Base-by-base conservation (phyloP, 2,113 vertebrate genomes). In the Synodontis membranacea region DNA sequence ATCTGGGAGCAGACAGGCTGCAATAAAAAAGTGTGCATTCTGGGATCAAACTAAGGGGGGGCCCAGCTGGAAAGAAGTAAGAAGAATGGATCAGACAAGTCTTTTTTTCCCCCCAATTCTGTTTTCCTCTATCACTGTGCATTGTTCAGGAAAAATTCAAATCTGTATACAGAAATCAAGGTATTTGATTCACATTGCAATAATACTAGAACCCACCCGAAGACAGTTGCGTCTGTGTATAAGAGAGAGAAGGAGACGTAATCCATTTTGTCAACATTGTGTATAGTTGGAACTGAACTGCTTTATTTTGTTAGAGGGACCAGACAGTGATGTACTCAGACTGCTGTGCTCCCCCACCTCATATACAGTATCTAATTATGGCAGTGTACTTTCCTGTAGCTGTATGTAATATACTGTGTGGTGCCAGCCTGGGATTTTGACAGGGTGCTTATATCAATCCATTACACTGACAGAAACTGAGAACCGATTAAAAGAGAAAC, bases 281-380 rank as follows among this genome's bases (percentile, higher is more conserved):
- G 48, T 44, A 11, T 81, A 62, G 60, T 74, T 86, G 25, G 31
- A 76, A 8, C 7, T 52, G 68, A 76, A 76, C 17, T 42, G 39
- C 72, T 86, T 75, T 64, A 87, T 87, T 76, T 5, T 25, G 56
- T 83, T 78, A 64, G 72, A 87, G 75, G 39, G 46, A 72, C 56
- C 68, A 87, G 80, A 83, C 80, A 76, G 8, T 87, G 72, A 83
- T 87, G 21, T 83, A 48, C 54, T 76, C 80, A 76, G 80, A 83
- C 80, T 78, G 70, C 70, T 76, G 25, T 66, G 80, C 56, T 87
- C 70, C 34, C 86, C 64, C 46, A 83, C 75, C 86, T 87, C 80
- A 87, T 87, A 87, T 87, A 78, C 23, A 76, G 37, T 83, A 87
- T 87, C 80, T 83, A 87, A 87, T 87, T 87, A 87, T 25, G 48